A percentile compares a stretch with the other conserved stretches of the same genome.
Evolutionary conservation across 2,113 vertebrate genomes (phyloP).

Genomic region (Solea senegalensis): DNA sequence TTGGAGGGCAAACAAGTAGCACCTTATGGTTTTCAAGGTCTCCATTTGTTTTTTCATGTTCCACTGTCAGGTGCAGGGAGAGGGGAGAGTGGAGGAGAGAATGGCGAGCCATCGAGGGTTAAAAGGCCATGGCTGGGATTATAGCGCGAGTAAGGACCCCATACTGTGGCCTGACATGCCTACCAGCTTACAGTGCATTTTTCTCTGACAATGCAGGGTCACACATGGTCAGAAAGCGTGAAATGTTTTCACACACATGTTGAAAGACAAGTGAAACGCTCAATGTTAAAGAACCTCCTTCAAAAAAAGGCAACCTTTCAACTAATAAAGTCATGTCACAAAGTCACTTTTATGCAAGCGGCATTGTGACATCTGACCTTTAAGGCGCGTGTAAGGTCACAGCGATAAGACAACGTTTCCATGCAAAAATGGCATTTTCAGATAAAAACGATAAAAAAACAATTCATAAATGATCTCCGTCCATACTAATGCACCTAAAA

Average conservation of each 20-base stretch:
- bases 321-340: slow-evolving; percentile 48
- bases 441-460: too few relatives aligned
- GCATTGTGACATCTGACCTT: too few relatives aligned
- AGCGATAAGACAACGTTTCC: too few relatives aligned
- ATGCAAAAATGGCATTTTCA: too few relatives aligned
- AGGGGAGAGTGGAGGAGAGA: slow-evolving; percentile 57
- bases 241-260: slow-evolving; percentile 69
- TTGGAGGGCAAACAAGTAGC: slow-evolving; percentile 75
- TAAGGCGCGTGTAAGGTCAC: too few relatives aligned
- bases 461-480: too few relatives aligned
- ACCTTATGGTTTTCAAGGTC: slow-evolving; percentile 82
- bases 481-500: too few relatives aligned
- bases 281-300: slow-evolving; percentile 37
- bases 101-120: slow-evolving; percentile 68
- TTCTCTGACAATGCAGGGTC: slow-evolving; percentile 77
- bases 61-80: slow-evolving; percentile 67
- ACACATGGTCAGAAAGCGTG: slow-evolving; percentile 69
- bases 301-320: slow-evolving; percentile 56
- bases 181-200: slow-evolving; percentile 80
- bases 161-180: slow-evolving; percentile 78
- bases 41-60: slow-evolving; percentile 81
- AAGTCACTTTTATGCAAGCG: slow-evolving; percentile 37
- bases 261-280: slow-evolving; percentile 64
- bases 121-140: slow-evolving; percentile 79
- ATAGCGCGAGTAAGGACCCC: slow-evolving; percentile 78